Evolutionary conservation across 2,888 invertebrate species (phyloP), one percentile per base, ranked within the genome.

Genomic region (Trissoscelio sp.): DNA sequence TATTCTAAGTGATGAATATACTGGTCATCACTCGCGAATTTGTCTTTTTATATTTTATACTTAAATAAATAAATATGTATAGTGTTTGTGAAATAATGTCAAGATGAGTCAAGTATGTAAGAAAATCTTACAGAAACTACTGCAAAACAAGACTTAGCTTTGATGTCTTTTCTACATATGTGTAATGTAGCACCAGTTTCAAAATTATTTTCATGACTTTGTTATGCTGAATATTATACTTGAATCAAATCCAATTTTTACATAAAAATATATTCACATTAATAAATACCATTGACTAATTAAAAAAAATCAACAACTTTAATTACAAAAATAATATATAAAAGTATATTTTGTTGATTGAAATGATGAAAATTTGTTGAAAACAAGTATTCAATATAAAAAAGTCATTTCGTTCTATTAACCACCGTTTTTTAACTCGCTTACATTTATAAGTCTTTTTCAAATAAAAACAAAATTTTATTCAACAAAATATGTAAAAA

Each of bases 11-110:
- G 51, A 51, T 18, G 58, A 48, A 48, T 42, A 18, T 39, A 44
- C 31, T 31, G 34, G 14, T 44, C 58, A 39, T n/a, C 11, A 11
- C 28, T 24, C 37, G 20, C 28, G 20, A 37, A 20, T 55, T 28
- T 42, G n/a, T n/a, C 24, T 18, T 34, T 34, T 6, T 9, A 42
- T 42, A 11, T 5, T 42, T 12, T 22, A 51, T 31, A 34, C 55
- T 57, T 66, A 57, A 73, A 62, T 66, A 74, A 74, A 66, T 66
- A 74, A 74, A 57, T 72, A 72, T 46, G 42, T 69, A 14, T 16
- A 44, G 34, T 34, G 24, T 20, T 14, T 34, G 5, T 22, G 34
- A 69, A 22, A 14, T 66, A 39, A 66, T 7, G 37, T 51, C 12
- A 9, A 20, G 39, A 24, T 42, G 42, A 14, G 42, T 42, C 1